Evolutionary conservation across 2,113 vertebrate genomes (phyloP).

Genomic region (Myiozetetes cayanensis): DNA sequence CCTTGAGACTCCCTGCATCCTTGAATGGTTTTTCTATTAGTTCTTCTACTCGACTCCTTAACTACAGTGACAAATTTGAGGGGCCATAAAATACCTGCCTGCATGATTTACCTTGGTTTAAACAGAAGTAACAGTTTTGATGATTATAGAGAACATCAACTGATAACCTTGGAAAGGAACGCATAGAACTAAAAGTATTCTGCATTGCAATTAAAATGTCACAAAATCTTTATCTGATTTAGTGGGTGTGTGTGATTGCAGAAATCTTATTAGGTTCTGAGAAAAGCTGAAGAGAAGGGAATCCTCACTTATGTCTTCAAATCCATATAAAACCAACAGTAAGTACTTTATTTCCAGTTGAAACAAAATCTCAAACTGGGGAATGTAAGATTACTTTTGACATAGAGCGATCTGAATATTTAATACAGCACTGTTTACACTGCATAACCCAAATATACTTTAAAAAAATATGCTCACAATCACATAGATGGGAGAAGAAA

Average conservation of each 20-base stretch:
- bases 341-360: background rate
- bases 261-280: background rate
- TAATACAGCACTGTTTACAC: background rate
- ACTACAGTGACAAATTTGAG: background rate
- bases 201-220: background rate
- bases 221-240: background rate
- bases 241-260: background rate
- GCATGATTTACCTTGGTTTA: background rate
- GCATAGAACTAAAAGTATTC: background rate
- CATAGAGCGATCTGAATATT: slow-evolving; percentile 1
- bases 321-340: background rate
- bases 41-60: background rate
- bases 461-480: background rate
- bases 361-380: background rate
- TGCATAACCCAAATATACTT: background rate
- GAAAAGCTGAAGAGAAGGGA: background rate
- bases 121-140: background rate
- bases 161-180: background rate
- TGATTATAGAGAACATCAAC: background rate
- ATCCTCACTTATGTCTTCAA: background rate
- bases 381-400: background rate
- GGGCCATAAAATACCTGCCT: background rate
- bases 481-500: background rate
- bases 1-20: background rate
- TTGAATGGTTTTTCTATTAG: background rate